Evolutionary conservation across 1,140 invertebrate genomes (phyloP), one percentile per base, ranked within the genome.

Genomic region (Neotoxoptera formosana): DNA sequence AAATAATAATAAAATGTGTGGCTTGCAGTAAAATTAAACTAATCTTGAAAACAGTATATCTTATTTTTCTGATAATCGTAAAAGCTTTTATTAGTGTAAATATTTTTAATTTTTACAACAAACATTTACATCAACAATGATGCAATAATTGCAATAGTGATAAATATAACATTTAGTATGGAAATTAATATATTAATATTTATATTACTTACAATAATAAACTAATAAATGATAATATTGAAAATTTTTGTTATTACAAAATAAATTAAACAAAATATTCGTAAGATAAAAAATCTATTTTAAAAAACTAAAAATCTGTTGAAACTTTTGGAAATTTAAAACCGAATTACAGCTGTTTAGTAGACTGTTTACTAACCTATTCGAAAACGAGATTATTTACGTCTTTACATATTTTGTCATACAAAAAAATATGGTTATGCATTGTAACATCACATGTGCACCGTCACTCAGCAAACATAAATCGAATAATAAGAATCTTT

Each of bases 391-490:
- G 34, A 89, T 89, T 56, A 89, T 89, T 56, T 89, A 89, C 51
- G 88, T 51, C 34, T 89, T 89, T 89, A 56, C 48, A 41, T 56
- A 89, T 89, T 56, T 41, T 56, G 45, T 47, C 56, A 25, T 25
- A 56, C 36, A 89, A 34, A 89, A 48, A 90, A 90, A 90, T 51
- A 67, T 90, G 56, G 89, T 67, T 67, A 90, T 36, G 36, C 89
- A 90, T 90, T 90, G 53, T 90, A 90, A 67, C 89, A 89, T 56
- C 87, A 56, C 45, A 84, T 53, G 91, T 93, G 91, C 91, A 93
- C 81, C 8, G 91, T 93, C 91, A 93, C 48, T 93, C 91, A 34
- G 17, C 48, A 53, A 93, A 81, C 76, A 93, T 86, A 86, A 84
- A 93, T 45, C 91, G 36, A 86, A 93, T 93, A 93, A 93, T 17